These are phyloP conservation scores for Hybos culiciformis DNA, from an alignment of 2,888 invertebrate species.

Conservation along the genomic window DNA sequence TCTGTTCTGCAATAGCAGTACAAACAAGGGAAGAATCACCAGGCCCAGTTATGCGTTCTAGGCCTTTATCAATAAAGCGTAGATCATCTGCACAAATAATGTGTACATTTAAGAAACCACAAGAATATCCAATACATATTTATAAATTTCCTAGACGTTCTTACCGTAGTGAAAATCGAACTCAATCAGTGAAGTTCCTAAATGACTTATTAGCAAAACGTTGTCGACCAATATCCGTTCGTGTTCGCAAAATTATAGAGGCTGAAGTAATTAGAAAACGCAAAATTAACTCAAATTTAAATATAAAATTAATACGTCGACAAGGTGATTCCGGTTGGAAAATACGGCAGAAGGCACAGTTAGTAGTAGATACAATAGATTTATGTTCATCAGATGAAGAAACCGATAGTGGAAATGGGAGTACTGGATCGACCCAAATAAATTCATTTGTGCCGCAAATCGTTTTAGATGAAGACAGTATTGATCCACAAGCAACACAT, in stretches of 20 bases:
- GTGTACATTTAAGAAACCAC: slow-evolving; percentile 30
- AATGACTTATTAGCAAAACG: slow-evolving; percentile 31
- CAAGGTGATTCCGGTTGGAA: slow-evolving; percentile 30
- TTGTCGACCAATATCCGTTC: slow-evolving; percentile 32
- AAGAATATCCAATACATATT: slow-evolving; percentile 25
- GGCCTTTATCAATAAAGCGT: slow-evolving; percentile 20
- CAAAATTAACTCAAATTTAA: slow-evolving; percentile 20
- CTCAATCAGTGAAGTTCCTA: slow-evolving; percentile 29
- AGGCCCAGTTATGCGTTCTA: no score
- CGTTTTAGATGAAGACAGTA: neutral
- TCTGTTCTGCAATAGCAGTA: slow-evolving; percentile 37
- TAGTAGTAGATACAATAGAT: slow-evolving; percentile 46
- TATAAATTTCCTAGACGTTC: slow-evolving; percentile 33
- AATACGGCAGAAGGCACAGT: slow-evolving; percentile 18
- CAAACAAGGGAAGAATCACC: slow-evolving; percentile 16
- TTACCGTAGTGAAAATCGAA: slow-evolving; percentile 26
- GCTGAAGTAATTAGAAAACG: slow-evolving; percentile 22
- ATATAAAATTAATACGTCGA: slow-evolving; percentile 31
- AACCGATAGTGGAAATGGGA: slow-evolving; percentile 15
- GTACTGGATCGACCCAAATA: neutral
- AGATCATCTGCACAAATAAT: slow-evolving; percentile 19
- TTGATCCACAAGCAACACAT: neutral
- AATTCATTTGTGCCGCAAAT: neutral
- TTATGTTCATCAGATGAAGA: slow-evolving; percentile 56
- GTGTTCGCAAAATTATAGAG: slow-evolving; percentile 29